Evolutionary conservation across 2,797 vertebrate genomes (phyloP).

Genomic region (Tamandua tetradactyla): DNA sequence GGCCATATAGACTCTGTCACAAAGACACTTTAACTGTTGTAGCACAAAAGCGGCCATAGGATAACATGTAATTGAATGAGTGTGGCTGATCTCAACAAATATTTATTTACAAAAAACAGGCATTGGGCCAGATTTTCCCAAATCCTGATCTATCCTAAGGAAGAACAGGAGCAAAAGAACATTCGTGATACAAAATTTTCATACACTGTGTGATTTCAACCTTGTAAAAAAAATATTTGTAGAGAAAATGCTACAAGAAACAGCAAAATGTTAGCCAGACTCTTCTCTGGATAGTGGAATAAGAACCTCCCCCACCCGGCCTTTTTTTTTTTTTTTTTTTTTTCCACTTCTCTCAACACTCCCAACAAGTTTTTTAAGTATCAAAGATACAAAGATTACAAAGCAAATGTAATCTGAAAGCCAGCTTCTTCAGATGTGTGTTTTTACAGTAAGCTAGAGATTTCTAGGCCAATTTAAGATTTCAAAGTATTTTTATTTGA

Average conservation of each 20-base stretch:
- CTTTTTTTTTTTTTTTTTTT: neutral
- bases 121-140: neutral
- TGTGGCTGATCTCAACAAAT: neutral
- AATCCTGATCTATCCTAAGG: neutral
- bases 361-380: neutral
- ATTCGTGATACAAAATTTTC: neutral
- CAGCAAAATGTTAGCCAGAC: neutral
- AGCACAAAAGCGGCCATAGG: neutral
- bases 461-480: neutral
- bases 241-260: conserved; percentile 3
- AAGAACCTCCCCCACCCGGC: too few relatives aligned
- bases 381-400: too few relatives aligned
- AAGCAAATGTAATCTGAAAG: neutral
- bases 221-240: neutral
- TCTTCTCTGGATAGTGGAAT: neutral
- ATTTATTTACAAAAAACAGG: neutral
- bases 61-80: neutral
- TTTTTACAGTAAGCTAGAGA: neutral
- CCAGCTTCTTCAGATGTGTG: neutral
- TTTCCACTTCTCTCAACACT: neutral
- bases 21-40: neutral
- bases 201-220: neutral
- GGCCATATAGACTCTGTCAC: neutral
- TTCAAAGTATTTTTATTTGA: conserved; percentile 1
- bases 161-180: conserved; percentile 35